Base-by-base conservation (phyloP, 2,888 invertebrate species). In the Troides aeacus region DNA sequence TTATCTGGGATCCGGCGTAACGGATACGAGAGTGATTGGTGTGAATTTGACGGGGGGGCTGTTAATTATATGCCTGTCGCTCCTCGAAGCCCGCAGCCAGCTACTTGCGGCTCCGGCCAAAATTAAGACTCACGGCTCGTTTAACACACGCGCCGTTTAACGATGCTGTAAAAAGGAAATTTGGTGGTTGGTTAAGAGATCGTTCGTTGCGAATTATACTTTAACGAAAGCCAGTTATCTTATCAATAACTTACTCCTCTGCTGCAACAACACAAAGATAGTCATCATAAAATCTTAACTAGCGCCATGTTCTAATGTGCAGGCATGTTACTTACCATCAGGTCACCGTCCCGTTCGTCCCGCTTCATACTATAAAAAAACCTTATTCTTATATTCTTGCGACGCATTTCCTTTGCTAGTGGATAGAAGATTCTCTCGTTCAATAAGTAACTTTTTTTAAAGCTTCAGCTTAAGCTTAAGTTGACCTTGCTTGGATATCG, bases 51-150 rank as follows among this genome's bases (percentile, higher is more conserved):
- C 88, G 86, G 86, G 79, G 83, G 83, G 83, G 83, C 80, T 84
- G 88, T 89, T 90, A 90, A 90, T 90, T 89, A 87, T 86, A 84
- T 83, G 81, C 80, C 81, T 82, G 82, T 82, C 82, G 81, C 78
- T 81, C 77, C 78, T 82, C 78, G 79, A 72, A 73, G 72, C 68
- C 71, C 66, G 71, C 73, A 46, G 74, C 74, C 36, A 63, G 75
- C 76, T 82, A 77, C 79, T 83, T 82, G 84, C 77, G 84, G 85
- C 79, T 76, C 75, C 71, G 77, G 77, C 76, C 79, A 78, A 84
- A 85, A 84, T 87, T 85, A 84, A 82, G 81, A 80, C 76, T 77
- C 81, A 79, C 75, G 81, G 76, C 78, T 81, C 86, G 83, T 87
- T 86, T 82, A 82, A 81, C 83, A 81, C 80, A 79, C 83, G 78